Evolutionary conservation across 2,797 vertebrate species (phyloP), one percentile per base, ranked within the genome.

Genomic region (Anguilla megastoma): DNA sequence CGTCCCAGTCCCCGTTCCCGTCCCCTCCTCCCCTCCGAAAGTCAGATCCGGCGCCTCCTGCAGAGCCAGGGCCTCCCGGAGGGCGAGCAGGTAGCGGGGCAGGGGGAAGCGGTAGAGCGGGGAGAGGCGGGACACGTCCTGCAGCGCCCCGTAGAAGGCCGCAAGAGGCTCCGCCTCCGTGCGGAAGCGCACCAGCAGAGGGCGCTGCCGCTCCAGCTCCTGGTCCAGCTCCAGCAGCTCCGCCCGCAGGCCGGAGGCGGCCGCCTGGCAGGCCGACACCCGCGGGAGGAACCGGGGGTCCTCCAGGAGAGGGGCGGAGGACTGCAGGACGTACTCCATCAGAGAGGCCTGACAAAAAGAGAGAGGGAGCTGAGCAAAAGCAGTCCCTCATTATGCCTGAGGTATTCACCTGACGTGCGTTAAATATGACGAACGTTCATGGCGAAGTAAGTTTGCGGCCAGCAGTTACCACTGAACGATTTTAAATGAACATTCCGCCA

Each of bases 21-120:
- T 56, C 6, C 90, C 88, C 52, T 89, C 91, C 6, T 93, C 89
- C 0, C 52, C 88, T 8, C 56, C 48, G 60, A 76, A 84, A 0
- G 84, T 86, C 16, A 91, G 30, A 3, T 93, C 90, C 2, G 84
- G 76, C 8, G 76, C 66, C 10, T 52, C 90, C 88, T 93, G 88
- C 83, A 85, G 30, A 27, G 58, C 1, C 30, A 97, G 89, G 50
- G 93, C 93, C 30, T 87, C 87, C 33, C 85, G 92, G 74, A 95
- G 91, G 4, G 89, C 90, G 33, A 52, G 6, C 27, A 97, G 86
- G 90, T 96, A 97, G 0, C 82, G 54, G 2, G 84, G 88, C 1
- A 95, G 87, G 21, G 95, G 92, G 89, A 97, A 96, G 91, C 63
- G 91, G 92, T 97, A 98, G 63, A 93, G 88, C 0, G 96, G 94